A percentile compares a stretch with the other conserved stretches of the same genome.
Conservation (phyloP, 2,113 vertebrate species). For the Entelurus aequoreus region DNA sequence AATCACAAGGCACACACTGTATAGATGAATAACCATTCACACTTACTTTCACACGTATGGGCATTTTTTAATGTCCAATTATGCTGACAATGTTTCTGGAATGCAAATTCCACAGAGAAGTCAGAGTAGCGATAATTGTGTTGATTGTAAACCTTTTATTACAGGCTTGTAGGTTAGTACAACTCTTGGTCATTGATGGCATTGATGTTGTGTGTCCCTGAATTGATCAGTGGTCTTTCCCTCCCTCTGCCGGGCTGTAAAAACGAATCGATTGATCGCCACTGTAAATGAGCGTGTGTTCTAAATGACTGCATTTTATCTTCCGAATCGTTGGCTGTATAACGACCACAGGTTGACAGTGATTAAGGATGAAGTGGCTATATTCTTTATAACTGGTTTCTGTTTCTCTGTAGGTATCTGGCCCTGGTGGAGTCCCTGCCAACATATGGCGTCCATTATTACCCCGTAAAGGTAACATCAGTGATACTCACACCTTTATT, state of each 20-base stretch:
- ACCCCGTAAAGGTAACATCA: constrained; percentile 89
- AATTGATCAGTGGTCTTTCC: constrained; percentile 53
- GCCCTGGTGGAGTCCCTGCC: constrained; percentile 90
- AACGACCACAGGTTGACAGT: constrained; percentile 33
- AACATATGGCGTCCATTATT: constrained; percentile 97
- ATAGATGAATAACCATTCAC: no score
- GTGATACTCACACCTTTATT: not conserved
- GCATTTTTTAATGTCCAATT: no score
- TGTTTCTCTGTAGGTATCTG: constrained; percentile 82
- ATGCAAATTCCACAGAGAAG: no score
- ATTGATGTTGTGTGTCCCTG: constrained; percentile 57
- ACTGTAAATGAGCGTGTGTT: constrained; percentile 42
- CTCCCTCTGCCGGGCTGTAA: constrained; percentile 35
- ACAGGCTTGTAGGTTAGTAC: constrained; percentile 27
- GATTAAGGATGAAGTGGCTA: constrained; percentile 37
- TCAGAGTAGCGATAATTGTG: not conserved
- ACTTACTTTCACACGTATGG: no score
- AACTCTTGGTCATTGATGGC: constrained; percentile 29
- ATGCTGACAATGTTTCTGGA: no score
- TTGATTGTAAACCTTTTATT: constrained; percentile 32
- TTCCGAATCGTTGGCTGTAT: constrained; percentile 25
- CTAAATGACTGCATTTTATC: constrained; percentile 42
- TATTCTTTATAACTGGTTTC: constrained; percentile 37
- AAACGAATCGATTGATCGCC: constrained; percentile 51
- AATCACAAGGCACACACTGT: no score